Evolutionary conservation across 2,113 vertebrate species (phyloP).

Genomic region (Garra rufa): DNA sequence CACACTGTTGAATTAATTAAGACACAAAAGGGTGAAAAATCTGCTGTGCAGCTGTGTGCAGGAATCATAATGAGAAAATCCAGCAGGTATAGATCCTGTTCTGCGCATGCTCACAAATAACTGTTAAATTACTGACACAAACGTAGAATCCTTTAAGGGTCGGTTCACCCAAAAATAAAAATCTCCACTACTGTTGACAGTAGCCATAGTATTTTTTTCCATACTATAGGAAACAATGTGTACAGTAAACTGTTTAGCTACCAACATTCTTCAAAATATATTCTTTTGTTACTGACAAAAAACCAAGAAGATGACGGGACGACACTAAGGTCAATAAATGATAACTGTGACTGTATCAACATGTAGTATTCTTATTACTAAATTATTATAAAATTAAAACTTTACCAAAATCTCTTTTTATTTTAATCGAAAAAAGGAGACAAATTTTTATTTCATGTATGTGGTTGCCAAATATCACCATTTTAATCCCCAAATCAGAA

Average conservation of each 20-base stretch:
- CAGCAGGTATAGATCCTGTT: neutral
- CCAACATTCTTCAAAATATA: neutral
- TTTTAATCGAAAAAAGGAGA: too few species aligned
- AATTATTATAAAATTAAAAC: too few species aligned
- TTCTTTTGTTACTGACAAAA: neutral
- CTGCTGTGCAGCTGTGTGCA: constrained; percentile 42
- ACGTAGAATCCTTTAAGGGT: neutral
- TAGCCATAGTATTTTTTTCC: neutral
- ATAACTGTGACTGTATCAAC: too few species aligned
- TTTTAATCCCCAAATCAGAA: too few species aligned
- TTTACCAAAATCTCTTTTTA: too few species aligned
- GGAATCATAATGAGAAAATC: constrained; percentile 42
- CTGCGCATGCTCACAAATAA: neutral
- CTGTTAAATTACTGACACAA: neutral
- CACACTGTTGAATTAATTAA: constrained; percentile 55
- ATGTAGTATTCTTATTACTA: too few species aligned
- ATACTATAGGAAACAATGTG: too few species aligned
- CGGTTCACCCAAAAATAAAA: neutral
- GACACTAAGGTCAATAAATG: too few species aligned
- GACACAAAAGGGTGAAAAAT: constrained; percentile 38
- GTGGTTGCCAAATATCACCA: too few species aligned
- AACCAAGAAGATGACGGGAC: too few species aligned
- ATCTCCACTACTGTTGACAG: neutral
- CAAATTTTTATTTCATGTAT: too few species aligned
- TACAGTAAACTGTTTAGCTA: neutral